Evolutionary conservation across 1,140 invertebrate genomes (phyloP), one percentile per base, ranked within the genome.

Genomic region (Nasonia vitripennis): DNA sequence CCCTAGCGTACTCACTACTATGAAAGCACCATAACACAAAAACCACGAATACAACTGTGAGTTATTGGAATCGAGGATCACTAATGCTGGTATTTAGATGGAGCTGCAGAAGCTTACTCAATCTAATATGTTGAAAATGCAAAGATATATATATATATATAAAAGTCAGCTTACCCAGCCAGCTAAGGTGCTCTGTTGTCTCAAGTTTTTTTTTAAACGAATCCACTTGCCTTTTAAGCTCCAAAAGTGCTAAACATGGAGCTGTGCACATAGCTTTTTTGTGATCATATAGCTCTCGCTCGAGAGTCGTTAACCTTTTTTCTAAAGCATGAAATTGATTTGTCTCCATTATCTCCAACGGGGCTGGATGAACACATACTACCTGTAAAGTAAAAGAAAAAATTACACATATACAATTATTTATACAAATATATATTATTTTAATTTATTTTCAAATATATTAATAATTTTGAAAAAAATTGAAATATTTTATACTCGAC

Each of bases 141-240:
- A 45, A 45, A 45, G 0, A 1, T 45, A 41, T 41, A 6, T 7
- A 41, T 41, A 10, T 41, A 45, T 41, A 45, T 45, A 9, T 45
- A 10, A 27, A 41, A 78, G 45, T 71, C 55, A 77, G 92, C 90
- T 95, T 91, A 95, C 96, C 96, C 78, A 96, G 91, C 96, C 96
- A 96, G 89, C 95, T 96, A 83, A 96, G 93, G 89, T 95, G 95
- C 88, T 96, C 95, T 37, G 95, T 94, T 70, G 95, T 96, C 91
- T 96, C 95, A 82, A 96, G 91, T 90, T 95, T 96, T 87, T 95
- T 94, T 87, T 95, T 94, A 88, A 96, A 95, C 68, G 93, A 92
- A 86, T 96, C 95, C 31, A 96, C 95, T 90, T 96, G 95, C 62
- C 91, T 91, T 89, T 95, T 95, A 34, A 96, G 94, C 86, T 96